These are phyloP conservation scores for Drosophila birchii DNA, from an alignment of 2,888 invertebrate genomes.

Conservation along the genomic window DNA sequence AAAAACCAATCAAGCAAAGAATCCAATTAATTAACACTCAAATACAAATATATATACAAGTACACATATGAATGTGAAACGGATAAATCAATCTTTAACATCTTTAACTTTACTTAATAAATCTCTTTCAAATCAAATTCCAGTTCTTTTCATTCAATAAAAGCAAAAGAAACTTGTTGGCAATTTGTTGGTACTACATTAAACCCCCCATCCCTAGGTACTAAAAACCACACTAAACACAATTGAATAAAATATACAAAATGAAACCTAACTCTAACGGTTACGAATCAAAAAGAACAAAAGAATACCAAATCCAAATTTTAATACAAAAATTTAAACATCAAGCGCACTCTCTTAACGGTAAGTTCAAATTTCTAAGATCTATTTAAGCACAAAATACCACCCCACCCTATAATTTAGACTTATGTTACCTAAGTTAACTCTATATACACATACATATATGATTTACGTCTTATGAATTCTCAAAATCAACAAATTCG, in stretches of 20 bases:
- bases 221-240: slow-evolving; percentile 56
- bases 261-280: slow-evolving; percentile 29
- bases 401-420: slow-evolving; percentile 34
- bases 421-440: slow-evolving; percentile 62
- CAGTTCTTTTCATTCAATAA: slow-evolving; percentile 73
- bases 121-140: slow-evolving; percentile 79
- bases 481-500: slow-evolving; percentile 52
- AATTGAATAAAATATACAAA: slow-evolving; percentile 30
- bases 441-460: slow-evolving; percentile 40
- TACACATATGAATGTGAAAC: slow-evolving; percentile 42
- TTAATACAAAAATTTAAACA: slow-evolving; percentile 46
- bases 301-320: slow-evolving; percentile 31
- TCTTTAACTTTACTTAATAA: slow-evolving; percentile 77
- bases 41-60: slow-evolving; percentile 33
- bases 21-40: slow-evolving; percentile 46
- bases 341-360: slow-evolving; percentile 71
- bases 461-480: slow-evolving; percentile 51
- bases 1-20: slow-evolving; percentile 37
- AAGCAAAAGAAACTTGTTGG: slow-evolving; percentile 7
- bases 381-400: slow-evolving; percentile 62
- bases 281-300: slow-evolving; percentile 31
- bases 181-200: slow-evolving; percentile 29
- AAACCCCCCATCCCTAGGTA: slow-evolving; percentile 53
- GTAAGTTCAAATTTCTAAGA: slow-evolving; percentile 75
- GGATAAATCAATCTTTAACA: slow-evolving; percentile 56